Base-by-base conservation (phyloP, 2,888 invertebrate species). In the Oscheius myriophilus region DNA sequence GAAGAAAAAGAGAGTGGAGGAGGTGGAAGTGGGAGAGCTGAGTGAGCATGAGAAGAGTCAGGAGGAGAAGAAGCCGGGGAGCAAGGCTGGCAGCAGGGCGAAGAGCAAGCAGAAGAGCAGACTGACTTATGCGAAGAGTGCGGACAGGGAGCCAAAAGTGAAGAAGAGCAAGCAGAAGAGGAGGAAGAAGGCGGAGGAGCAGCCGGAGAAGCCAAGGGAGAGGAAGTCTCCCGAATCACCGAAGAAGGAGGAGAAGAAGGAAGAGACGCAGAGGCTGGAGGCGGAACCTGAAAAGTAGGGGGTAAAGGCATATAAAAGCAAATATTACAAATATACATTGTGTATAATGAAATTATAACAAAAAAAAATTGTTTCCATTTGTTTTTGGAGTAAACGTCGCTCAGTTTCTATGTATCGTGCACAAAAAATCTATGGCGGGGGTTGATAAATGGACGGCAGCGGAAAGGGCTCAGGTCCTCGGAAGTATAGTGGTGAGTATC, bases 401-500 rank as follows among this genome's bases (percentile, higher is more conserved):
- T n/a, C n/a, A n/a, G n/a, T n/a, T n/a, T n/a, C n/a, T n/a, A n/a
- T n/a, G n/a, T n/a, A n/a, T n/a, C n/a, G n/a, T n/a, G n/a, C n/a
- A n/a, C n/a, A n/a, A n/a, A n/a, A n/a, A n/a, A n/a, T n/a, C n/a
- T n/a, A n/a, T n/a, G n/a, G n/a, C n/a, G n/a, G n/a, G n/a, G n/a
- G n/a, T n/a, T n/a, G n/a, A n/a, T n/a, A n/a, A n/a, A n/a, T n/a
- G n/a, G n/a, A n/a, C n/a, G n/a, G n/a, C n/a, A n/a, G n/a, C n/a
- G n/a, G n/a, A n/a, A n/a, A n/a, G n/a, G n/a, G n/a, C n/a, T n/a
- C n/a, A n/a, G n/a, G 75, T 80, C 79, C 79, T 79, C 78, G 80
- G 79, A 82, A 81, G 81, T 81, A 82, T 81, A 81, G 81, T 81
- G 81, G 81, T 81, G 71, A 81, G 81, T 81, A 81, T 81, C 81